Conservation (phyloP, 2,797 vertebrate genomes). For the Pseudocheirus occidentalis region DNA sequence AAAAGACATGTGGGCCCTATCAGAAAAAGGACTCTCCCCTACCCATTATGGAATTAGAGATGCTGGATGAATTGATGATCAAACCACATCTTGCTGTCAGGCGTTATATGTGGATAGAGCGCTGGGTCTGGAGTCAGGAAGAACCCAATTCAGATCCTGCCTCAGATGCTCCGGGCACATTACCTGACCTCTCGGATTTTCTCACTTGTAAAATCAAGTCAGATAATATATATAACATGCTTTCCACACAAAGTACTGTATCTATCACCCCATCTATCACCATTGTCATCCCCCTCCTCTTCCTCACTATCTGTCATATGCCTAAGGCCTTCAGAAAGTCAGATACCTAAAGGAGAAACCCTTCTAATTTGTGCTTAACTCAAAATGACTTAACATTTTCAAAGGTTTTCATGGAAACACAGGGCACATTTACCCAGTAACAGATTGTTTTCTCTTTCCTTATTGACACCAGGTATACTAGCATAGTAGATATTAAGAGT, state of each 20-base stretch:
- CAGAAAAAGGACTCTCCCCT: no score
- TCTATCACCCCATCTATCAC: neutral
- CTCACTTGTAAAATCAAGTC: no score
- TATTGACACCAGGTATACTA: neutral
- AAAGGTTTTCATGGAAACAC: slow-evolving; percentile 18
- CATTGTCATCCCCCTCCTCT: neutral
- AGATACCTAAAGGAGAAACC: neutral
- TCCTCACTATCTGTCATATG: neutral
- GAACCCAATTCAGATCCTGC: no score
- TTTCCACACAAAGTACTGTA: neutral
- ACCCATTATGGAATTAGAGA: no score
- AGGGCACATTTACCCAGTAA: neutral
- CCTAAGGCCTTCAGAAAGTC: slow-evolving; percentile 25
- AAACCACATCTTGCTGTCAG: no score
- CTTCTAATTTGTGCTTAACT: slow-evolving; percentile 23
- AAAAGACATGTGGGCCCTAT: no score
- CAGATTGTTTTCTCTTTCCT: slow-evolving; percentile 26
- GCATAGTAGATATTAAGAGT: neutral
- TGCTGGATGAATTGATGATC: no score
- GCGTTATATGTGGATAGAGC: no score
- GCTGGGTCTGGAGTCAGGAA: no score
- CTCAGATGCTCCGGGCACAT: no score
- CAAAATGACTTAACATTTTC: neutral
- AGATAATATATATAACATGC: neutral
- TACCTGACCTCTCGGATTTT: no score